Base-by-base conservation (phyloP, 2,888 invertebrate genomes). In the Pachliopta kotzebuea region DNA sequence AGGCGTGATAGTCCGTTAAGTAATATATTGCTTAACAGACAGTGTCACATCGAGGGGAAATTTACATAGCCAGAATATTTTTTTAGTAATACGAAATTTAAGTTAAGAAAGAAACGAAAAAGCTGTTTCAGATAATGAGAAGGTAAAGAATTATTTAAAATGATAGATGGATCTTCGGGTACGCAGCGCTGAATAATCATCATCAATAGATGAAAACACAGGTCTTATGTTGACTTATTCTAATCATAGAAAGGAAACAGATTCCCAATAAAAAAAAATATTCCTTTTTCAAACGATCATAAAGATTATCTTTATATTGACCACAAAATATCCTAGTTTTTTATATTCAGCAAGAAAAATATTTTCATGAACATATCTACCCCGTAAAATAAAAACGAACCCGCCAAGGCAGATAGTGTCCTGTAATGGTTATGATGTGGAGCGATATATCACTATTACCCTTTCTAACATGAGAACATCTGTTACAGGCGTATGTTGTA, bases 1-100 rank as follows among this genome's bases (percentile, higher is more conserved):
- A 76, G 67, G 68, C 75, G 69, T 74, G 81, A 81, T 81, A 81
- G 77, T 76, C 74, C 74, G 77, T 78, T 79, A 78, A 81, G 78
- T 76, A 74, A 75, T 77, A 78, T 78, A 80, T 78, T 75, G 72
- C 69, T 63, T 60, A 56, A 74, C 70, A 72, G 73, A 76, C 63
- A 71, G 66, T 58, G 66, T 53, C 42, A 53, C 26, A 24, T 23
- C 14, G 49, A 45, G 58, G 56, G 62, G 57, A 67, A 62, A 57
- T 59, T 56, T 62, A 62, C 63, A 62, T 42, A n/a, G n/a, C 18
- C 8, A 18, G n/a, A 45, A 45, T n/a, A 45, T 18, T 45, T 45
- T n/a, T 45, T n/a, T n/a, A 9, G n/a, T 3, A 45, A 7, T 18
- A 18, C 8, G n/a, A 7, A 4, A 7, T n/a, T n/a, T n/a, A 45